Evolutionary conservation across 2,113 vertebrate species (phyloP).

Genomic region (Fulica atra): DNA sequence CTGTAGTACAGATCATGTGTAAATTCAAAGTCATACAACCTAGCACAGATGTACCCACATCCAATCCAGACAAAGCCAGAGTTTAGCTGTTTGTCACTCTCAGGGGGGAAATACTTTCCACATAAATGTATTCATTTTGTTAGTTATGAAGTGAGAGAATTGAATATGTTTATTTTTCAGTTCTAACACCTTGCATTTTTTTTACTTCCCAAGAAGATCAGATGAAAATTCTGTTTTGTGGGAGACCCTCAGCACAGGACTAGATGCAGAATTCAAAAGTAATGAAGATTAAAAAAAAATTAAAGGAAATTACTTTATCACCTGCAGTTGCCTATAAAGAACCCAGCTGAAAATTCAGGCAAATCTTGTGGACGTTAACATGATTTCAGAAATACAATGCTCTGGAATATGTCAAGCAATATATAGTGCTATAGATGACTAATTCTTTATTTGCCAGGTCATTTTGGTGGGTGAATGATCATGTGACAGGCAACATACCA

Average conservation of each 20-base stretch:
- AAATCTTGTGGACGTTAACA: not conserved
- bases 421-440: not conserved
- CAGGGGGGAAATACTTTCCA: not conserved
- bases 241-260: not conserved
- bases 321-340: not conserved
- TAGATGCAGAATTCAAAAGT: not conserved
- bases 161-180: not conserved
- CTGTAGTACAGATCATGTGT: not conserved
- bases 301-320: not conserved
- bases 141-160: not conserved
- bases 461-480: not conserved
- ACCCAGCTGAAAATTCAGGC: not conserved
- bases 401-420: not conserved
- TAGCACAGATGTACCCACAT: not conserved
- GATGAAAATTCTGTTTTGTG: not conserved
- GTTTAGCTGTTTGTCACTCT: not conserved
- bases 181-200: not conserved
- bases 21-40: not conserved
- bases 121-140: not conserved
- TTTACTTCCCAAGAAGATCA: not conserved
- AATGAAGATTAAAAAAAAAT: not conserved
- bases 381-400: not conserved
- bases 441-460: conserved; percentile 1
- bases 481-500: not conserved
- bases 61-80: not conserved